A percentile compares a stretch with the other conserved stretches of the same genome.
phyloP scores from a whole-genome alignment of 2,113 vertebrate genomes.

The Callipepla squamata region DNA sequence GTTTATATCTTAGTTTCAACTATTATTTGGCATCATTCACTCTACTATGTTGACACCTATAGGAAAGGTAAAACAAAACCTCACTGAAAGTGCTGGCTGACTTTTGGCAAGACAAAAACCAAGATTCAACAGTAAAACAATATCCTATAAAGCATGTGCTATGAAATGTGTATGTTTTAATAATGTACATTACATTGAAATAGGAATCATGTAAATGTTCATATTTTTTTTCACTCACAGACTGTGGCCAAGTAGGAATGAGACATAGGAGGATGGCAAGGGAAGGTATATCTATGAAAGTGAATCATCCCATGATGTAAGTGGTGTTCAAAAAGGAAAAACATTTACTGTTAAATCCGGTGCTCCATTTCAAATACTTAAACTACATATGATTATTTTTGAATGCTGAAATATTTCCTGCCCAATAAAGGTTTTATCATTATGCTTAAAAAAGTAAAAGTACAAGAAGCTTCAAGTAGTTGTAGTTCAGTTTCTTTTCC shows the following conservation, averaged over 20 bases:
- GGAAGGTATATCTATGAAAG: neutral
- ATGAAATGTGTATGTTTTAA: neutral
- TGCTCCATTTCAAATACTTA: neutral
- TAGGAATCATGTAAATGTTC: neutral
- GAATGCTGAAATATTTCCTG: neutral
- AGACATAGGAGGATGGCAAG: neutral
- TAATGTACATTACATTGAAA: neutral
- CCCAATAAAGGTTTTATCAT: neutral
- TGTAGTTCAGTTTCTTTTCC: neutral
- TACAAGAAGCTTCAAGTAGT: neutral
- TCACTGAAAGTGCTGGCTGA: neutral
- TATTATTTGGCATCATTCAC: neutral
- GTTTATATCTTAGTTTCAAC: neutral
- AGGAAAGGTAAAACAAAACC: neutral
- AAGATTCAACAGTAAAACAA: neutral
- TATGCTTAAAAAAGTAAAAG: neutral
- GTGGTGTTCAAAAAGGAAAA: neutral
- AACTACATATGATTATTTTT: neutral
- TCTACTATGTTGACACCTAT: neutral
- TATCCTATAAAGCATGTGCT: neutral
- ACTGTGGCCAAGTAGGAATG: neutral
- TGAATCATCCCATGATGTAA: neutral
- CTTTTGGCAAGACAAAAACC: neutral
- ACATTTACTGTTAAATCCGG: neutral
- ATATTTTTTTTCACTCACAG: neutral